Evolutionary conservation across 1,140 invertebrate species (phyloP).

Genomic region (Diachasma alloeum): DNA sequence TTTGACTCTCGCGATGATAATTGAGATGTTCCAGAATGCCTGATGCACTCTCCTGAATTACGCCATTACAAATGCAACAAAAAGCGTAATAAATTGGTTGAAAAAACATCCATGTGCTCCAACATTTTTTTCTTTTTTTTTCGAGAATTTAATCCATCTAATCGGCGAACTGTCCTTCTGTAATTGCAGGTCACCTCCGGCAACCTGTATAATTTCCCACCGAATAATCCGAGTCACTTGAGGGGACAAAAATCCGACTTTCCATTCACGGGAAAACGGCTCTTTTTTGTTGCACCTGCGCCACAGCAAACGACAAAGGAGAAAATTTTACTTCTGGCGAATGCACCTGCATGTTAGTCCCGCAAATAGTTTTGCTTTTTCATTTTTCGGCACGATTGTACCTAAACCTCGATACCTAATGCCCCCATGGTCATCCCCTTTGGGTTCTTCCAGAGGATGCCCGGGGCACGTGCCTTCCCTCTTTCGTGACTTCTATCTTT

Average conservation of each 20-base stretch:
- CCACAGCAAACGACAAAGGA: neutral
- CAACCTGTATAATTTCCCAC: neutral
- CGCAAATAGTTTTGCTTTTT: conserved; percentile 10
- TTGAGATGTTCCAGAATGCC: conserved; percentile 17
- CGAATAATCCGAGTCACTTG: neutral
- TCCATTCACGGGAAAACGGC: neutral
- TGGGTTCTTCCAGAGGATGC: neutral
- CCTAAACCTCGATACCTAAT: neutral
- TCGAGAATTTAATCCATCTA: neutral
- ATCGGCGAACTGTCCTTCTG: neutral
- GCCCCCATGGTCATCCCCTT: neutral
- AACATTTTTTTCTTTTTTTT: neutral
- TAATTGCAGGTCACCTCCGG: neutral
- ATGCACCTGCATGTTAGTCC: conserved; percentile 15
- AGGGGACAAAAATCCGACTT: neutral
- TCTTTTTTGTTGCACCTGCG: conserved; percentile 8
- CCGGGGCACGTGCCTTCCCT: neutral
- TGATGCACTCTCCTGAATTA: neutral
- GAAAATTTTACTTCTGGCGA: neutral
- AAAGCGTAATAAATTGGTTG: neutral
- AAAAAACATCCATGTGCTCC: neutral
- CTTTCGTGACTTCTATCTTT: conserved; percentile 5
- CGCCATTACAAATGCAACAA: neutral
- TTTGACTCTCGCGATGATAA: conserved; percentile 4
- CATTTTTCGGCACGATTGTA: neutral